A percentile compares a stretch with the other conserved stretches of the same genome.
phyloP scores from a whole-genome alignment of 2,797 vertebrate genomes.

The Gallinago stenura region DNA sequence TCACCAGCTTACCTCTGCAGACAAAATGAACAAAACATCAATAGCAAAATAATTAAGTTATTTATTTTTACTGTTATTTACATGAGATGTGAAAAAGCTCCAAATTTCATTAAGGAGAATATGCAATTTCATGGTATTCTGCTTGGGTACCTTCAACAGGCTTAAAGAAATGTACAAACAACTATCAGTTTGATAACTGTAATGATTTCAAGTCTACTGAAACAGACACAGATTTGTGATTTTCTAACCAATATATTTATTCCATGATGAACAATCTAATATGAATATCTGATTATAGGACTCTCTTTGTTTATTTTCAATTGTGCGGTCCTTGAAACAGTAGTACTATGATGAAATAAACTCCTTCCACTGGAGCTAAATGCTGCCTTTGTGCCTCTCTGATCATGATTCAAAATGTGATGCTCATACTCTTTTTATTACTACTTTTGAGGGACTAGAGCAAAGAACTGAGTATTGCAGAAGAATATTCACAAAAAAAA shows the following conservation, averaged over 20 bases:
- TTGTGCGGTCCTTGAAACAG: conserved; percentile 37
- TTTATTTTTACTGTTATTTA: conserved; percentile 60
- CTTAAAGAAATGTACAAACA: conserved; percentile 65
- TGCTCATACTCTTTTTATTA: background rate
- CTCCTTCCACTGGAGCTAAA: background rate
- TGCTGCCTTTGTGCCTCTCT: background rate
- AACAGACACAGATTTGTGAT: conserved; percentile 59
- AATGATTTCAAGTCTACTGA: conserved; percentile 68
- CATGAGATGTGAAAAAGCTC: conserved; percentile 36
- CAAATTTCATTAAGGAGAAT: conserved; percentile 60
- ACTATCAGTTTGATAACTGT: conserved; percentile 63
- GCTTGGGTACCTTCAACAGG: conserved; percentile 55
- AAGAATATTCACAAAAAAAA: background rate
- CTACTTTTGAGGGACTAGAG: background rate
- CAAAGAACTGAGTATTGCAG: background rate
- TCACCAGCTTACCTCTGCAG: conserved; percentile 22
- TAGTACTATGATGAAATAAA: conserved; percentile 7
- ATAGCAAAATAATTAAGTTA: conserved; percentile 69
- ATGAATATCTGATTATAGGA: conserved; percentile 47
- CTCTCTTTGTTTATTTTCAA: conserved; percentile 17
- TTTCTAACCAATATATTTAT: conserved; percentile 63
- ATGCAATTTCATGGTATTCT: conserved; percentile 74
- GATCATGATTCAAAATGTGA: background rate
- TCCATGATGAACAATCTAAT: conserved; percentile 41
- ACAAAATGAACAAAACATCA: conserved; percentile 56